These are phyloP conservation scores for Bubo blakistoni DNA, from an alignment of 2,113 vertebrate species.

Conservation along the genomic window DNA sequence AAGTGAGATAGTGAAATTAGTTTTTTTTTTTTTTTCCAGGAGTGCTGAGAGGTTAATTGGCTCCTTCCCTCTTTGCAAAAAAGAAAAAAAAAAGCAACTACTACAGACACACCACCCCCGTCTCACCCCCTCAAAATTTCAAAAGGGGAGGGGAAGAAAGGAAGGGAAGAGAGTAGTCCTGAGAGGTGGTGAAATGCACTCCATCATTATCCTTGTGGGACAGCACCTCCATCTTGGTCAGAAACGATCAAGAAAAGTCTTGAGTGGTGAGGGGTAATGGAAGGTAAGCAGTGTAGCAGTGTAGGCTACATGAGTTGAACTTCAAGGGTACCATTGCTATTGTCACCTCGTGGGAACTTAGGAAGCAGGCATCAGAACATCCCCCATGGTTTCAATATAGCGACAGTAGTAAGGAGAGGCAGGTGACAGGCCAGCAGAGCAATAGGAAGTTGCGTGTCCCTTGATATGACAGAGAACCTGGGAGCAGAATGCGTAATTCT, in stretches of 20 bases:
- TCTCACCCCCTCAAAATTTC: not conserved
- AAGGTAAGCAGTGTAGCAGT: accelerated
- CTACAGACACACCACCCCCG: not conserved
- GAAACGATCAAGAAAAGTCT: not conserved
- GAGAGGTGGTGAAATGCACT: not conserved
- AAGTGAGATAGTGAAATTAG: not conserved
- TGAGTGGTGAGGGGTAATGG: not conserved
- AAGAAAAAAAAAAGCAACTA: not conserved
- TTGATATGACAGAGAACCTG: not conserved
- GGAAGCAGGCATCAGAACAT: not conserved
- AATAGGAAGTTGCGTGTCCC: not conserved
- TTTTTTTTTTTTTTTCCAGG: not conserved
- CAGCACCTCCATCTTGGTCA: not conserved
- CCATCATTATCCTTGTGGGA: not conserved
- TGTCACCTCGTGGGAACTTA: not conserved
- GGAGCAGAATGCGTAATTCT: not conserved
- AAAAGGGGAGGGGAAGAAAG: not conserved
- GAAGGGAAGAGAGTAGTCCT: not conserved
- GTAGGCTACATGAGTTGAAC: not conserved
- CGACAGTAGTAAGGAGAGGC: not conserved
- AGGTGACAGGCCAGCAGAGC: not conserved
- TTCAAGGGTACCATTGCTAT: not conserved
- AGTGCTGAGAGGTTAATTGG: not conserved
- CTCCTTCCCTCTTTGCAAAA: not conserved
- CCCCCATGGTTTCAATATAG: not conserved